These are phyloP conservation scores for Pseudopleuronectes americanus DNA, from an alignment of 2,797 vertebrate genomes.

Conservation along the genomic window DNA sequence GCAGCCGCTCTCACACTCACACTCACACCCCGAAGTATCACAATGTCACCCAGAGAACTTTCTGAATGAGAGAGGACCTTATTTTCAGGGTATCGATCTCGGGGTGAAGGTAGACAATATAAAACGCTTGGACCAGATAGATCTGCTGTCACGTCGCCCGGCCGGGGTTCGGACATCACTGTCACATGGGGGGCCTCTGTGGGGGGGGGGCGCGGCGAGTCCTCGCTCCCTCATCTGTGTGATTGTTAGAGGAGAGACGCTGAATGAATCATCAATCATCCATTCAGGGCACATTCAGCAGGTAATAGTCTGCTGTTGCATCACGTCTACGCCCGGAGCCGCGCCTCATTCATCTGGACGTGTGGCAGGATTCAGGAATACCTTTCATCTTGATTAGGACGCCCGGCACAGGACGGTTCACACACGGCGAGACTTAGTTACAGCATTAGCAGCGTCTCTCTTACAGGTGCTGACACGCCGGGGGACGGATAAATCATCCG, in stretches of 20 bases:
- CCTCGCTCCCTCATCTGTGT: conserved; percentile 70
- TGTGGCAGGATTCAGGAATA: conserved; percentile 60
- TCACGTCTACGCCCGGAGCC: conserved; percentile 52
- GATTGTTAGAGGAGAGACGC: conserved; percentile 72
- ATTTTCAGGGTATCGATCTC: conserved; percentile 82
- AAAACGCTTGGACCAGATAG: conserved; percentile 75
- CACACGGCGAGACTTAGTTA: conserved; percentile 28
- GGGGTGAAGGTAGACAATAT: conserved; percentile 68
- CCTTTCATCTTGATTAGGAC: conserved; percentile 74
- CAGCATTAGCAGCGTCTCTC: conserved; percentile 26
- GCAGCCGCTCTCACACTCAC: not conserved
- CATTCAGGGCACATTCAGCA: conserved; percentile 73
- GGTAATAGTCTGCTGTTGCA: conserved; percentile 76
- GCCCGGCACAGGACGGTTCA: conserved; percentile 8
- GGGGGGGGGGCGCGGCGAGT: conserved; percentile 50
- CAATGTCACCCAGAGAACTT: conserved; percentile 72
- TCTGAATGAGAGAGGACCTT: conserved; percentile 76
- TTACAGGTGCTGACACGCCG: conserved; percentile 5
- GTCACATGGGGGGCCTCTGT: conserved; percentile 56
- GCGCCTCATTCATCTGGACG: conserved; percentile 66
- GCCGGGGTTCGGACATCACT: conserved; percentile 66
- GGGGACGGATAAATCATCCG: conserved; percentile 3
- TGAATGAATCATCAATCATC: conserved; percentile 80
- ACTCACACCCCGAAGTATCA: conserved; percentile 21
- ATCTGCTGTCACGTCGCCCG: conserved; percentile 79